Base-by-base conservation (phyloP, 2,797 vertebrate species). In the Trachops cirrhosus region DNA sequence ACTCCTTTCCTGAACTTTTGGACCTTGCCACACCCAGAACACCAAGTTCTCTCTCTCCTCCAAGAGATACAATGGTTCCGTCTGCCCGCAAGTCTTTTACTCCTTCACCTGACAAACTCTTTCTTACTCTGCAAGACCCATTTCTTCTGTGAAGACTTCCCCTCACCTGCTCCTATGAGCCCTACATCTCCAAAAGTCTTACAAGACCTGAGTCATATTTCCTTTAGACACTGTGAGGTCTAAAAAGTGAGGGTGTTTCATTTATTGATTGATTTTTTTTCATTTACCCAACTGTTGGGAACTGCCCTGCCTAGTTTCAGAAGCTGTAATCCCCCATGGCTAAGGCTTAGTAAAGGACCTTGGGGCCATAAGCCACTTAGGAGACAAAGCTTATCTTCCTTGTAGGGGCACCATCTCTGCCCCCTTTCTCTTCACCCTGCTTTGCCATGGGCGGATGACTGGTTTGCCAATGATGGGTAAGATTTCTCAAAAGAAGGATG, bases 11-110 rank as follows among this genome's bases (percentile, higher is more conserved):
- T 15, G 48, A 89, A 29, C 4, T 46, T 80, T 48, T 50, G 34
- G 26, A 32, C 46, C 37, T 24, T 44, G 22, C 12, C 24, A 16
- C 6, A 14, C 4, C 9, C 83, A 57, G 54, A 11, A 34, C 16
- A 9, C 7, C 24, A 16, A 12, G 2, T n/a, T 21, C 4, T 68
- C 57, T 24, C 11, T 19, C 9, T 19, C 52, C 64, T 80, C 44
- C 32, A n/a, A 29, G 21, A 59, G 7, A 0, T 32, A 10, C 32
- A 8, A n/a, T 2, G 6, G 37, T 7, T 37, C 22, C n/a, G 1
- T 85, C 12, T 52, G 16, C 18, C 85, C 89, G 21, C 10, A 52
- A 54, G 7, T 5, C 11, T 24, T 86, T 71, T 12, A 29, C 9
- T 10, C 21, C 34, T 83, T 44, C 14, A 14, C 11, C 29, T 24